Base-by-base conservation (phyloP, 2,113 vertebrate species). In the Periophthalmus modestus region DNA sequence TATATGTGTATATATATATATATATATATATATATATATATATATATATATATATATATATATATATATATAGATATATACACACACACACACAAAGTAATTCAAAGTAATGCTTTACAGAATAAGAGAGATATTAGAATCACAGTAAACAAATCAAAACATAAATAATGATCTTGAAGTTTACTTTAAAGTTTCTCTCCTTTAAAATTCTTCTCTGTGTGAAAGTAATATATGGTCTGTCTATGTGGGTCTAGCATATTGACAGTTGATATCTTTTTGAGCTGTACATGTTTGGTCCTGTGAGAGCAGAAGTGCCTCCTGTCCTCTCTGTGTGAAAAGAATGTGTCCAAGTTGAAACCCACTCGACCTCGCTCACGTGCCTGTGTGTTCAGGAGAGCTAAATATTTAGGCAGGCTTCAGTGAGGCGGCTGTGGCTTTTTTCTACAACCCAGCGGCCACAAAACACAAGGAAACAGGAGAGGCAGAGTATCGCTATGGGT, bases 291-390 rank as follows among this genome's bases (percentile, higher is more conserved):
- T 73, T 15, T 23, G 48, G 19, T 12, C 28, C 14, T 71, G 59
- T 71, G 66, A 69, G 68, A 28, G 69, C 2, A 65, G 28, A 28
- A 28, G 28, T 28, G 13, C 16, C 33, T 23, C 23, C 47, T 61
- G 23, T 59, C 68, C 58, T 75, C 74, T 10, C 48, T 33, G 72
- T 65, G 58, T 70, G 54, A 55, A 86, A 83, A 69, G 73, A 78
- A 75, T 87, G 83, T 90, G 72, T 85, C 82, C 58, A 77, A 65
- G 81, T 88, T 89, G 75, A 88, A 87, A 92, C 91, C 88, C 89
- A 91, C 92, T 82, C 62, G 82, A 43, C 48, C 19, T 79, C 90
- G 89, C 87, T 89, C 46, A 33, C 4, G 71, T 54, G 82, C 87
- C 88, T 83, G 23, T 80, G 71, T 78, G 65, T 77, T 82, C 59